phyloP scores from a whole-genome alignment of 2,888 invertebrate species.

The Gandaritis pyraliata region DNA sequence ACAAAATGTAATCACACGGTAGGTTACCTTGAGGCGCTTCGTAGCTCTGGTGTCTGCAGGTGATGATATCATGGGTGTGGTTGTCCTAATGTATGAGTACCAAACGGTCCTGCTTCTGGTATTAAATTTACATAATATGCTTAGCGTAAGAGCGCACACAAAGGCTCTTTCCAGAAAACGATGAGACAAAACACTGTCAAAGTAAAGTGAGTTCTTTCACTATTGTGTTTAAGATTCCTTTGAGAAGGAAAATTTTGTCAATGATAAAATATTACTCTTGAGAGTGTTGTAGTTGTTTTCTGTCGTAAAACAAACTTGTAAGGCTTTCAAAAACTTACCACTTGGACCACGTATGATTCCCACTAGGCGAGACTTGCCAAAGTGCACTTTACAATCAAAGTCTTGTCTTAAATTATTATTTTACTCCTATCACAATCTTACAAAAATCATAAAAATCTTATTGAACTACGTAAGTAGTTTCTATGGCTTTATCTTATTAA shows the following conservation, averaged over 20 bases:
- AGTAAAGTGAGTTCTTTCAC: slow-evolving; percentile 65
- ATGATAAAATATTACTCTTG: slow-evolving; percentile 61
- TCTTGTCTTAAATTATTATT: not conserved
- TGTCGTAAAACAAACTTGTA: slow-evolving; percentile 10
- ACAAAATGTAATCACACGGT: not conserved
- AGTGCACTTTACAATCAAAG: not conserved
- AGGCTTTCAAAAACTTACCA: slow-evolving; percentile 1
- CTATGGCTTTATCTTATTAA: no score
- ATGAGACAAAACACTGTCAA: slow-evolving; percentile 59
- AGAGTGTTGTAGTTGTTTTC: slow-evolving; percentile 6
- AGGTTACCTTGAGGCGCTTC: not conserved
- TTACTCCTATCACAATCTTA: no score
- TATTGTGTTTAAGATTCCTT: slow-evolving; percentile 53
- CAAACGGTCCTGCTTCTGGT: slow-evolving; percentile 68
- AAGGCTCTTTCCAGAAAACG: slow-evolving; percentile 68
- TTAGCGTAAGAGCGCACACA: slow-evolving; percentile 73
- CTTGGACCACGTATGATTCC: not conserved
- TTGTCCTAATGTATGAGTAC: slow-evolving; percentile 62
- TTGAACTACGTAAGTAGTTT: no score
- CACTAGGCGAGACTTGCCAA: not conserved
- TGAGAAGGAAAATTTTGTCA: slow-evolving; percentile 51
- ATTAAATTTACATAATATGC: slow-evolving; percentile 81
- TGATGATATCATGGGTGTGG: slow-evolving; percentile 69
- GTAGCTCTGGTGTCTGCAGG: slow-evolving; percentile 41
- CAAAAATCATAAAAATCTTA: no score